Evolutionary conservation across 2,888 invertebrate species (phyloP), one percentile per base, ranked within the genome.

Genomic region (Drosophila vallismaia): DNA sequence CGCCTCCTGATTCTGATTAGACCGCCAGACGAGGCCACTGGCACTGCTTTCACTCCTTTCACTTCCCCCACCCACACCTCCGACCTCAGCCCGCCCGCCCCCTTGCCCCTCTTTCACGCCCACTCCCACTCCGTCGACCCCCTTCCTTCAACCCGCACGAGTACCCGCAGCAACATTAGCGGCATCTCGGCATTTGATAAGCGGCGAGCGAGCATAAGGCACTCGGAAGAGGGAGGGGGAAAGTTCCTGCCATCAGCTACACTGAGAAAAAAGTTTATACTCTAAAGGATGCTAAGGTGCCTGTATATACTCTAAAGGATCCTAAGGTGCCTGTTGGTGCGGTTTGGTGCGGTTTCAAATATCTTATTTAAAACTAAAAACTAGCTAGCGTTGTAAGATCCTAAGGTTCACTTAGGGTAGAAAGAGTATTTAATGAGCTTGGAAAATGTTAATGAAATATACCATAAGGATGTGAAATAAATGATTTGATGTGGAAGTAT

Each of bases 1-100:
- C 67, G 85, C 73, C 77, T 82, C 64, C 84, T 87, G 87, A 85
- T 85, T 68, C 87, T 85, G 87, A 85, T 85, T 85, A 85, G 87
- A 85, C 85, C 85, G 74, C 86, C 62, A 58, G 58, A 57, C 62
- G 70, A 62, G 54, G 51, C 62, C 64, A 48, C 50, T 50, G 44
- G 50, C 50, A 36, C 62, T 19, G 8, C 48, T 19, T 36, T 45
- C 9, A 9, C 42, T 40, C 62, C 28, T 9, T 53, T 19, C 29
- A 38, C 19, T 36, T 19, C 33, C 33, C 42, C 4, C 29, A 10
- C 33, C 33, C 42, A 3, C 29, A 10, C 48, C 26, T n/a, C 5
- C 12, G 12, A 6, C 36, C n/a, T 3, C 40, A 8, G n/a, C 40
- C 45, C 14, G 8, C 42, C 3, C 7, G 26, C 3, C 9, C 19